Evolutionary conservation across 2,888 invertebrate species (phyloP), one percentile per base, ranked within the genome.

Genomic region (Sympetrum striolatum): DNA sequence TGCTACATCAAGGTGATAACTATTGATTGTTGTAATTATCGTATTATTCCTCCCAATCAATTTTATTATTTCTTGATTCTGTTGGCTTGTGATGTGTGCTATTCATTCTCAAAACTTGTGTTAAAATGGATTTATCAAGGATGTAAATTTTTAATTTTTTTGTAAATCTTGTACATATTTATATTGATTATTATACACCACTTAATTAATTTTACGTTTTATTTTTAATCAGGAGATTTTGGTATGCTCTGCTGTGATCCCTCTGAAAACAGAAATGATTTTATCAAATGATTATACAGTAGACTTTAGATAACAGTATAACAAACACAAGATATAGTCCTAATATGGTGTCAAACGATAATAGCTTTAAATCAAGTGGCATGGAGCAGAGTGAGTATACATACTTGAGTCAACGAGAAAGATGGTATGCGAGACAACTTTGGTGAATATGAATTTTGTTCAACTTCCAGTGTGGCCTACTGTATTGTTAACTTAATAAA

Each of bases 181-280:
- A 86, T 86, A 60, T 37, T 86, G 86, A 86, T 86, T 86, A 86
- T 86, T 86, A 39, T 86, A 64, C 86, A 86, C 86, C 86, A 86
- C 64, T 60, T 37, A 86, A 86, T 86, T 86, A 60, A 86, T 86
- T 86, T 64, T 86, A n/a, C 37, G 25, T 73, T 73, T 73, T 86
- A 60, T 86, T 86, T 86, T 86, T 39, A 86, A 86, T 86, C 86
- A 37, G 86, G 60, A 86, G 60, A 10, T 86, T 86, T 86, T 86
- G 86, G 86, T 86, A 37, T 86, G 86, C 86, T 86, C 60, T 86
- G 86, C 86, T 86, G 86, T 86, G 86, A 86, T 86, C 86, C 86
- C 64, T 53, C 58, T 86, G 86, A 86, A 37, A 58, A 64, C 86
- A 86, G 60, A 64, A 86, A 86, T 86, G 18, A 37, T 64, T 60